Conservation (phyloP, 64 coral and sea anemone genomes). For the Actinia tenebrosa region DNA sequence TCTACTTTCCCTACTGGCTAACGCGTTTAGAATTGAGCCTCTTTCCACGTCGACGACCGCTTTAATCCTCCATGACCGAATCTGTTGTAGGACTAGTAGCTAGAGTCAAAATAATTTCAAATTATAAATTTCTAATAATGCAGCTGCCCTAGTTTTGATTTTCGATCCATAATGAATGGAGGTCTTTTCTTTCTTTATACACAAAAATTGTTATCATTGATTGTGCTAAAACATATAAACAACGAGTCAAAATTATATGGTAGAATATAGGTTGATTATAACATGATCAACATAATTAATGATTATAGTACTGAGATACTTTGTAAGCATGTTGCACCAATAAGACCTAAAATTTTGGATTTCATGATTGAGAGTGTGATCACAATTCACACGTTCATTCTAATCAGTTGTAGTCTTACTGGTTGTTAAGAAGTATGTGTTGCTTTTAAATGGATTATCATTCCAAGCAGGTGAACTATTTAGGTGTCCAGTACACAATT, state of each 20-base stretch:
- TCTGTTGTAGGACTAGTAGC: not conserved
- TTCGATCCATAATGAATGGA: not conserved
- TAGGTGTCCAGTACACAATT: not conserved
- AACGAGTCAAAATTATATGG: not conserved
- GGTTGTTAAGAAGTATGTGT: not conserved
- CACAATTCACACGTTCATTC: not conserved
- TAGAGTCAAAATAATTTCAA: not conserved
- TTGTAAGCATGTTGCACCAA: not conserved
- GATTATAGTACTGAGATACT: not conserved
- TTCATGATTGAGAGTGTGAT: not conserved
- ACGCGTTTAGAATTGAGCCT: not conserved
- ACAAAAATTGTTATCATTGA: not conserved
- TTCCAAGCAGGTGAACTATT: not conserved
- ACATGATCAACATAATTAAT: not conserved
- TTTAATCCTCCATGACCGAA: not conserved
- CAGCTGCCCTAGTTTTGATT: not conserved
- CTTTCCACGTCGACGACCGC: slow-evolving; percentile 7
- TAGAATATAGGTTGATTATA: not conserved
- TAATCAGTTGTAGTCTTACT: not conserved
- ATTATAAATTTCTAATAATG: not conserved
- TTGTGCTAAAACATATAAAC: not conserved
- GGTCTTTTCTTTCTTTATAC: not conserved
- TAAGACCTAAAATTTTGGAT: not conserved
- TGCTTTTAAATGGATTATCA: slow-evolving; percentile 5
- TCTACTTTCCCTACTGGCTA: not conserved